Evolutionary conservation across 2,797 vertebrate genomes (phyloP).

Genomic region (Argentina silus): DNA sequence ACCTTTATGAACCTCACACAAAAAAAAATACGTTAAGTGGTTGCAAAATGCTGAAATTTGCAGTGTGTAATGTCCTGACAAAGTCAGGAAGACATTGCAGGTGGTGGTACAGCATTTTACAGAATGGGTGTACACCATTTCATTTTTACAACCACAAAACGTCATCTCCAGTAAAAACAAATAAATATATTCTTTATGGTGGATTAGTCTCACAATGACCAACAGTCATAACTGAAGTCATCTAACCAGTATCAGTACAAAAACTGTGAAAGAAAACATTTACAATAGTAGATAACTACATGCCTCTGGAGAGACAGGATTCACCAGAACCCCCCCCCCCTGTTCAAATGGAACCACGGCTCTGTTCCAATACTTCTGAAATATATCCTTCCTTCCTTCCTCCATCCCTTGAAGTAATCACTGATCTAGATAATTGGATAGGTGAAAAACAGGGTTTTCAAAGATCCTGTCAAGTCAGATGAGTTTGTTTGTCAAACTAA

Average conservation of each 20-base stretch:
- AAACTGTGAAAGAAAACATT: slow-evolving; percentile 11
- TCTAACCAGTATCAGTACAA: slow-evolving; percentile 21
- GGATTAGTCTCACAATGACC: slow-evolving; percentile 45
- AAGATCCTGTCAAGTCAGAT: no score
- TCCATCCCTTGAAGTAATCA: not conserved
- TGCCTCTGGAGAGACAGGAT: slow-evolving; percentile 26
- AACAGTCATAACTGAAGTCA: slow-evolving; percentile 29
- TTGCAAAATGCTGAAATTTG: not conserved
- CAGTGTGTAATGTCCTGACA: not conserved
- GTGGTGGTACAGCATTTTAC: not conserved
- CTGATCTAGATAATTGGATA: no score
- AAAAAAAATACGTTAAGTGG: not conserved
- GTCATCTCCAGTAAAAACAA: slow-evolving; percentile 36
- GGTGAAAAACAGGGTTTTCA: no score
- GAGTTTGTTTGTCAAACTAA: no score
- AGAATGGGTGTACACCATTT: not conserved
- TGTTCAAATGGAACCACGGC: slow-evolving; percentile 16
- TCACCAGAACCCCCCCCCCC: slow-evolving; percentile 17
- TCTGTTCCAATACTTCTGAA: no score
- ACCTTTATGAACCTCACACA: not conserved
- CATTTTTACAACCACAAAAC: not conserved
- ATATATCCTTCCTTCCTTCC: no score
- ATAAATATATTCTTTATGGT: slow-evolving; percentile 64
- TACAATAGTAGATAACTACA: slow-evolving; percentile 23
- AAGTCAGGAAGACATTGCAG: not conserved